Evolutionary conservation across 2,797 vertebrate species (phyloP), one percentile per base, ranked within the genome.

Genomic region (Acropternis orthonyx): DNA sequence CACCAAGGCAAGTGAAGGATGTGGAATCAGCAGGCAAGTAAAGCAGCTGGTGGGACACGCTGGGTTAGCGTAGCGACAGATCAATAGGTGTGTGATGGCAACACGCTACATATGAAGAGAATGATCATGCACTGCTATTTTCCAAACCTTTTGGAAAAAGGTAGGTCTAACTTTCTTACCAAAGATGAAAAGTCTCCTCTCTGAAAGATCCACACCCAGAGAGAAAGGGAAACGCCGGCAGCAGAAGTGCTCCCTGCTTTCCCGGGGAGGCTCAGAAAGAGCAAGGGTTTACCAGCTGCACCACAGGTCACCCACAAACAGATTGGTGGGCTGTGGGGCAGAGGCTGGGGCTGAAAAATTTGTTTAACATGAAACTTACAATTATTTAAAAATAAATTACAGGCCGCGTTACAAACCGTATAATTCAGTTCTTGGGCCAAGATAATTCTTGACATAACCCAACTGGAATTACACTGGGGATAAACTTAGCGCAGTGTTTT

Each of bases 351-450:
- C 58, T 1, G 1, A 80, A 85, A 68, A 74, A 87, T 82, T 51
- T 55, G 62, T 85, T 91, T 34, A 83, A 90, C 67, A 23, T 7
- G 10, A 71, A 92, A 71, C 61, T 87, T 56, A 48, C 0, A 13
- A 89, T 80, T 82, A 67, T 61, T 92, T 89, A 67, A 87, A 93
- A 94, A 90, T 55, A 87, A 93, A 92, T 90, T 80, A 76, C 32
- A 54, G 44, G 24, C 79, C 51, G 30, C 2, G 22, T 51, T 85
- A 82, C 72, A 79, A 67, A 86, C 63, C 27, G 8, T 86, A 16
- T 30, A 77, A 92, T 48, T 91, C 80, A 51, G 71, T 18, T 73
- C 84, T 61, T 61, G 82, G 85, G 74, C 69, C 72, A 74, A 85
- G 80, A 68, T 85, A 85, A 55, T 83, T 85, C 95, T 84, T 93